Percentiles rank a stretch among this genome's conserved stretches.
Conservation (phyloP, 2,113 vertebrate genomes). For the Egretta garzetta region DNA sequence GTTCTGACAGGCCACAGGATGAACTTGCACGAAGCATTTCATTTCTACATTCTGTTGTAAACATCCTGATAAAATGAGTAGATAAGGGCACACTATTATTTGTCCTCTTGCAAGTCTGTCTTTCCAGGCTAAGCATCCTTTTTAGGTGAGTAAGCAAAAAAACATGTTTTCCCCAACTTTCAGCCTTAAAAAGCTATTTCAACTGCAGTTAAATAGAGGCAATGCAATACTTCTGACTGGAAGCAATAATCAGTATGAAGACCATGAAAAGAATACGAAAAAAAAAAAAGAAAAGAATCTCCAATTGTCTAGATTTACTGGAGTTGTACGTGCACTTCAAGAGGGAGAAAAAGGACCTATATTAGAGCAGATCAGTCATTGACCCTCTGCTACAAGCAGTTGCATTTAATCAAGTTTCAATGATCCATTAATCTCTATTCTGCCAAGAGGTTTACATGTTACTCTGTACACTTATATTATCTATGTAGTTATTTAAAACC, state of each 20-base stretch:
- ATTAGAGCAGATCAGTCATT: neutral
- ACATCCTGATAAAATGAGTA: neutral
- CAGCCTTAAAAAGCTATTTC: neutral
- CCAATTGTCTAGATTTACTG: neutral
- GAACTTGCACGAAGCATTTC: neutral
- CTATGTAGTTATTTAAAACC: neutral
- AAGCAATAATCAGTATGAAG: neutral
- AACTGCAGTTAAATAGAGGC: neutral
- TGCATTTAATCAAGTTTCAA: constrained; percentile 7
- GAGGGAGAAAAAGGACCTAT: neutral
- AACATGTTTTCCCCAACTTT: neutral
- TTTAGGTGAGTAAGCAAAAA: neutral
- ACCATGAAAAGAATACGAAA: neutral
- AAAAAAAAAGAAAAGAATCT: neutral
- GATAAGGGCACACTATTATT: neutral
- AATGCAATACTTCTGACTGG: neutral
- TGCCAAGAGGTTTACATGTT: neutral
- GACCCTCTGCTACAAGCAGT: neutral
- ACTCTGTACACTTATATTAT: neutral
- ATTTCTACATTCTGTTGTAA: neutral
- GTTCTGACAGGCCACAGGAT: neutral
- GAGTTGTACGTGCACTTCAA: neutral
- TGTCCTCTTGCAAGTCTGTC: neutral
- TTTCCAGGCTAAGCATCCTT: neutral
- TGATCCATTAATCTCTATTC: neutral